Evolutionary conservation across 2,888 invertebrate genomes (phyloP), one percentile per base, ranked within the genome.

Genomic region (Melolontha melolontha): DNA sequence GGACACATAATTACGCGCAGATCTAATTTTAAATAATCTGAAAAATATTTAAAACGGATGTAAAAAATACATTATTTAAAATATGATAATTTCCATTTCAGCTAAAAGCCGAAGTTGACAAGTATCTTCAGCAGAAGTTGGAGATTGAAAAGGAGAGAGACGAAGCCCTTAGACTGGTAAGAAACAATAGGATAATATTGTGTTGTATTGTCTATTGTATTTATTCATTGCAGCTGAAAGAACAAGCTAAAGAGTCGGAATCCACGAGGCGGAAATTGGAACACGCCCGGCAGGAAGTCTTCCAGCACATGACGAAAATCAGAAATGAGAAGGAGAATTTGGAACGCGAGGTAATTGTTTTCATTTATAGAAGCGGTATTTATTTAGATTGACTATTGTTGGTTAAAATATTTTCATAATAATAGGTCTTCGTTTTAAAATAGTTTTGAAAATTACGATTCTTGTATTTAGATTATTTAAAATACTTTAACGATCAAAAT

Each of bases 191-290:
- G 4, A 34, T 34, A 34, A 34, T 34, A 34, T 10, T 34, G 34
- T 29, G 16, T 22, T 34, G 34, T 34, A 34, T 34, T 6, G 34
- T 34, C 34, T 34, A 34, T 34, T 34, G 34, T 34, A 6, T 34
- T 34, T 6, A 10, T 54, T 44, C 34, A 47, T 68, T 85, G 69
- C 81, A 86, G 84, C 78, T 88, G 74, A 86, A 87, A 77, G 81
- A 86, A 75, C 87, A 88, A 76, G 86, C 87, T 5, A 84, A 83
- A 68, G 86, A 87, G 74, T 87, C 87, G 44, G 88, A 88, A 79
- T 82, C 83, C 66, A 87, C 85, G 41, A 82, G 87, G 68, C 82
- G 86, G 70, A 84, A 86, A 71, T 80, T 88, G 68, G 88, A 88
- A 77, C 81, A 85, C 70, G 88, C 88, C 7, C 81, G 88, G 52